Evolutionary conservation across 2,888 invertebrate species (phyloP).

Genomic region (Halictus quadricinctus): DNA sequence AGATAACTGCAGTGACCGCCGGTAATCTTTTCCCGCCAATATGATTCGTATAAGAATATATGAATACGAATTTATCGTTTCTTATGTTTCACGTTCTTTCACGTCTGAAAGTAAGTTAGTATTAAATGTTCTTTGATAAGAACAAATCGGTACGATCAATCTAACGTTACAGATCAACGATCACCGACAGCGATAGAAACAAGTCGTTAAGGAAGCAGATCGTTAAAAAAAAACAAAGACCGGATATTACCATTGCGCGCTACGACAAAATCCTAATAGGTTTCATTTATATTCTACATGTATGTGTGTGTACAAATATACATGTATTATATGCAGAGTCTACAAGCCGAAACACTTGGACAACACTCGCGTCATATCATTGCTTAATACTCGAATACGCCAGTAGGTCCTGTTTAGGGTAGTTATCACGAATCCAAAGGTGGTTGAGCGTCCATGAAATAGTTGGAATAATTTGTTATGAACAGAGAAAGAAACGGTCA

Average conservation of each 20-base stretch:
- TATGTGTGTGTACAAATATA: not conserved
- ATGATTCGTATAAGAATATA: not conserved
- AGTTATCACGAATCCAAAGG: not conserved
- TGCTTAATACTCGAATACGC: not conserved
- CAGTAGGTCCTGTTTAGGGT: not conserved
- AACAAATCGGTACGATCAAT: not conserved
- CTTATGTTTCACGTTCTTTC: not conserved
- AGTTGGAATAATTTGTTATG: not conserved
- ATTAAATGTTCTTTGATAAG: not conserved
- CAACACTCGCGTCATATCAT: not conserved
- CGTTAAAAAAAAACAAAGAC: conserved; percentile 13
- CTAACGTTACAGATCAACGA: not conserved
- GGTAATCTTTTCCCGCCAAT: not conserved
- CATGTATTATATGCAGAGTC: not conserved
- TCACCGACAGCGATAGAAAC: not conserved
- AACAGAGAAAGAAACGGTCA: not conserved
- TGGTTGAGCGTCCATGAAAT: not conserved
- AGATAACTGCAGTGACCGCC: not conserved
- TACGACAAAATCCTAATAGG: not conserved
- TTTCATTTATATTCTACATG: not conserved
- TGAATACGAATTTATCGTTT: not conserved
- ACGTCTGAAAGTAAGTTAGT: not conserved
- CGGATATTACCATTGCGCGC: not conserved
- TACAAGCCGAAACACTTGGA: not conserved
- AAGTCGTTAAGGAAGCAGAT: not conserved